Conservation (phyloP, 2,888 invertebrate species). For the Pristionchus japonicus region DNA sequence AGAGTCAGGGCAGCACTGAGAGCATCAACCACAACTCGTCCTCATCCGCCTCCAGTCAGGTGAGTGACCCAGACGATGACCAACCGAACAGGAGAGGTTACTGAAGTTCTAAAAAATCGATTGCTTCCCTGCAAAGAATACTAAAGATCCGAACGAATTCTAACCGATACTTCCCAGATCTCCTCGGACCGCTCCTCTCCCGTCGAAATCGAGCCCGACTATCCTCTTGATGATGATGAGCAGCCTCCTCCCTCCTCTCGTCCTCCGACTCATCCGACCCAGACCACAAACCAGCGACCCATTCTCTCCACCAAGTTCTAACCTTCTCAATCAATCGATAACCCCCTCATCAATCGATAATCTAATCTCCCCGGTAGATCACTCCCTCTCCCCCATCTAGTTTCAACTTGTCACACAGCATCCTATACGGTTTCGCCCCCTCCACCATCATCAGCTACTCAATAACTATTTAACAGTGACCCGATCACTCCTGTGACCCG, state of each 20-base stretch:
- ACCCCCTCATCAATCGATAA: neutral
- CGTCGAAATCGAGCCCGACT: conserved; percentile 45
- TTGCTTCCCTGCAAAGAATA: neutral
- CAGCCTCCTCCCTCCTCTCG: neutral
- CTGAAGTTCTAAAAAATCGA: neutral
- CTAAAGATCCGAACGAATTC: no score
- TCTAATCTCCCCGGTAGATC: neutral
- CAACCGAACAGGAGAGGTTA: neutral
- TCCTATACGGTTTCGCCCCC: conserved; percentile 7
- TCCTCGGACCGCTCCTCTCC: conserved; percentile 47
- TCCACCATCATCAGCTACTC: conserved; percentile 1
- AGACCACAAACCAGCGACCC: neutral
- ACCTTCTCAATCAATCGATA: neutral
- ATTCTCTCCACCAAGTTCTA: conserved; percentile 44
- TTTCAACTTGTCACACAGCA: neutral
- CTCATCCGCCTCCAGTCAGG: conserved; percentile 34
- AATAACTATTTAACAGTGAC: neutral
- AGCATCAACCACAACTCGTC: conserved; percentile 15
- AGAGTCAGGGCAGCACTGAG: conserved; percentile 30
- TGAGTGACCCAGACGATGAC: neutral
- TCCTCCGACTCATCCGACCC: neutral
- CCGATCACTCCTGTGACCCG: conserved; percentile 22
- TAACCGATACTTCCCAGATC: neutral
- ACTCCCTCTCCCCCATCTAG: neutral
- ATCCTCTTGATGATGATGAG: conserved; percentile 33